Evolutionary conservation across 1,140 invertebrate genomes (phyloP).

Genomic region (Eueides isabella): DNA sequence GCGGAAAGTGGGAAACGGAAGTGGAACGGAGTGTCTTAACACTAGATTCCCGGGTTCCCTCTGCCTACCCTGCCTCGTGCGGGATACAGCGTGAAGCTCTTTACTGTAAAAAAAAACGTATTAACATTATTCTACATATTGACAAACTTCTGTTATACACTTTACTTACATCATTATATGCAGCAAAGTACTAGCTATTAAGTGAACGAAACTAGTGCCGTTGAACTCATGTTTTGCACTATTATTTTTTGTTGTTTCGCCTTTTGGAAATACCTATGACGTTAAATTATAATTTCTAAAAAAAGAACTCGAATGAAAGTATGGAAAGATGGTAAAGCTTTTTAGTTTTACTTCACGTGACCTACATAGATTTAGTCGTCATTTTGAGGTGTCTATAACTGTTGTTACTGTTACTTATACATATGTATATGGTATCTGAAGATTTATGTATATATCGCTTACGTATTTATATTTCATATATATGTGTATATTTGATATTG

Average conservation of each 20-base stretch:
- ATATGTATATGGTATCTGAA: background rate
- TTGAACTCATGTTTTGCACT: conserved; percentile 48
- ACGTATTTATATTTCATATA: background rate
- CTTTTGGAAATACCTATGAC: conserved; percentile 54
- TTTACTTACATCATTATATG: conserved; percentile 2
- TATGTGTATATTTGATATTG: too few species aligned
- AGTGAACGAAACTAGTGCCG: conserved; percentile 29
- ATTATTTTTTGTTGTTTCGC: conserved; percentile 47
- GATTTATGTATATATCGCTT: background rate
- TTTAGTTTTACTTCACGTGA: background rate
- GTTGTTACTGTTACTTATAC: background rate
- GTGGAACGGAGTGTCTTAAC: background rate
- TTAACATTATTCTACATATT: background rate
- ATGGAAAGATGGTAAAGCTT: background rate
- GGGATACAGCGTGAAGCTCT: too few species aligned
- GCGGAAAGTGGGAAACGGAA: too few species aligned
- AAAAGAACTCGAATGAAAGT: conserved; percentile 31
- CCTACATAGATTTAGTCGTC: conserved; percentile 9
- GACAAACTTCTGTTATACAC: background rate
- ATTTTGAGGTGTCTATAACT: background rate
- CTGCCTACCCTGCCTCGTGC: too few species aligned
- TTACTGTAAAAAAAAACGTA: background rate
- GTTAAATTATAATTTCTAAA: conserved; percentile 47
- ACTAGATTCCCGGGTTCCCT: too few species aligned
- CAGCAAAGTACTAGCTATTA: conserved; percentile 12